A percentile compares a stretch with the other conserved stretches of the same genome.
These are phyloP conservation scores for Bothrops jararaca DNA, from an alignment of 2,113 vertebrate species.

Conservation along the genomic window DNA sequence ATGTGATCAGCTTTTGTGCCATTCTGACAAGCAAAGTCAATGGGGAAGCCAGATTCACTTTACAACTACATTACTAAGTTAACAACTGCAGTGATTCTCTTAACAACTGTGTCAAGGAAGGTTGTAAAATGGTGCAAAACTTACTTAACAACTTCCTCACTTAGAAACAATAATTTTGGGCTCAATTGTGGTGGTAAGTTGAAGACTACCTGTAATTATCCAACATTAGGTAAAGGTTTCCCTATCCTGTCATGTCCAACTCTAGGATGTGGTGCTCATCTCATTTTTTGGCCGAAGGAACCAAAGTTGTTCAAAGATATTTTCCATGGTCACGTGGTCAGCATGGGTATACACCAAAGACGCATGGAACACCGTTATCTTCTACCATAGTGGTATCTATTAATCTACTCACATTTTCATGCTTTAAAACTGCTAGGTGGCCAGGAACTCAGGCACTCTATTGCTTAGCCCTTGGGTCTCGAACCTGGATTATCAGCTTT, in stretches of 20 bases:
- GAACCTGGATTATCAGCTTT: neutral
- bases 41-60: neutral
- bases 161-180: neutral
- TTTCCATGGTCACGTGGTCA: neutral
- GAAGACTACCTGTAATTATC: neutral
- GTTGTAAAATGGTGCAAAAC: neutral
- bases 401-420: neutral
- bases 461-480: neutral
- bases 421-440: neutral
- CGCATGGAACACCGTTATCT: neutral
- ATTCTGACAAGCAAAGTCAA: neutral
- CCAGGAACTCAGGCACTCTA: neutral
- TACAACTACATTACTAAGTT: neutral
- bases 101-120: neutral
- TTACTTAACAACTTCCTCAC: neutral
- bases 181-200: neutral
- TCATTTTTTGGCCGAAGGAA: neutral
- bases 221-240: neutral
- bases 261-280: neutral
- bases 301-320: neutral
- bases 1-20: neutral
- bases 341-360: neutral
- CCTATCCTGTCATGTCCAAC: neutral
- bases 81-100: neutral
- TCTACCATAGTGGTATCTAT: neutral